Percentiles rank a stretch among this genome's conserved stretches.
These are phyloP conservation scores for Hylia prasina DNA, from an alignment of 2,113 vertebrate species.

Conservation along the genomic window DNA sequence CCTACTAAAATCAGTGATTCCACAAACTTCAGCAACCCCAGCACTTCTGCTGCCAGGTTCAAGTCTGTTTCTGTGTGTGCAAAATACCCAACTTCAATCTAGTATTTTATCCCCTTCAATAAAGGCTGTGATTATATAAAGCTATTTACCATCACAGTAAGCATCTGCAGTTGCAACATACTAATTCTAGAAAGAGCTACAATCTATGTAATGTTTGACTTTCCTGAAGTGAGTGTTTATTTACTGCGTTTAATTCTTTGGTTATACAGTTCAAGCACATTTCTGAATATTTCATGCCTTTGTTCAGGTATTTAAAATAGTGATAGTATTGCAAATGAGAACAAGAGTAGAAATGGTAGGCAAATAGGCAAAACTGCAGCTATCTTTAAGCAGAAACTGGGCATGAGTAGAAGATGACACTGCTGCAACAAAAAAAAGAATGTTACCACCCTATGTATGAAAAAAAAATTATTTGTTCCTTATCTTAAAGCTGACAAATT, in stretches of 20 bases:
- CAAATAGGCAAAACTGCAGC: not conserved
- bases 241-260: not conserved
- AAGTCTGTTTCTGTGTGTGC: not conserved
- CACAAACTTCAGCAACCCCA: not conserved
- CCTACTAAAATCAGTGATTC: not conserved
- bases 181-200: not conserved
- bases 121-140: not conserved
- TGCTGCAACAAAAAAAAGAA: not conserved
- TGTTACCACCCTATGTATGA: not conserved
- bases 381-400: not conserved
- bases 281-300: not conserved
- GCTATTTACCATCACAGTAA: not conserved
- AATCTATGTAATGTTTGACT: not conserved
- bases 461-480: not conserved
- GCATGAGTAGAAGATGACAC: not conserved
- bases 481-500: not conserved
- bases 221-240: not conserved
- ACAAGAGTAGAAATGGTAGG: not conserved
- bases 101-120: not conserved
- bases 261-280: not conserved
- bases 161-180: not conserved
- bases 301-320: not conserved
- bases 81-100: not conserved
- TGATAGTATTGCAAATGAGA: not conserved
- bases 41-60: not conserved